Percentiles rank a stretch among this genome's conserved stretches.
phyloP scores from a whole-genome alignment of 2,797 vertebrate species.

The Notamacropus eugenii region DNA sequence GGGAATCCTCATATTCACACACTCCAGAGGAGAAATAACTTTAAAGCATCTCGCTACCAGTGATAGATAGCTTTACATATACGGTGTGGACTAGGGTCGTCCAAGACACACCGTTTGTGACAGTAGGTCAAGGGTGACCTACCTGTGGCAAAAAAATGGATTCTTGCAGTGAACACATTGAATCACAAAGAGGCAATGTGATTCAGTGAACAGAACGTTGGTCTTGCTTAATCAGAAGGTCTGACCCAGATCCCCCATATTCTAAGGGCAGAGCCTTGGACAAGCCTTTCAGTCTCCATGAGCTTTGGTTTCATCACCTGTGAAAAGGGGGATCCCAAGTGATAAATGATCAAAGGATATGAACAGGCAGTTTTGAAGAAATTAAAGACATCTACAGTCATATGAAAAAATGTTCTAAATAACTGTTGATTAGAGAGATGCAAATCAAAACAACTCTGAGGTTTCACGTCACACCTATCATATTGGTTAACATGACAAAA shows the following conservation, averaged over 20 bases:
- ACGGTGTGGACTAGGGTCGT: not conserved
- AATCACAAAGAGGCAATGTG: not conserved
- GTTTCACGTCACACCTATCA: too few species aligned
- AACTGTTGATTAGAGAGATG: too few species aligned
- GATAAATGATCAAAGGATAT: too few species aligned
- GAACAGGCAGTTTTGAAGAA: too few species aligned
- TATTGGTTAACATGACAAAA: too few species aligned
- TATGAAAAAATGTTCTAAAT: too few species aligned
- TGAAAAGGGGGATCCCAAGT: not conserved
- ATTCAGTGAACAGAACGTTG: not conserved
- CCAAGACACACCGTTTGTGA: not conserved
- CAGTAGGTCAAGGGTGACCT: too few species aligned
- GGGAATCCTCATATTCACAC: not conserved
- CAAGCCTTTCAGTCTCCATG: not conserved
- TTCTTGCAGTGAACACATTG: not conserved
- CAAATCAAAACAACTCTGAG: too few species aligned
- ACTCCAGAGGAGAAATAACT: too few species aligned
- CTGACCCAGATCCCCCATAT: not conserved
- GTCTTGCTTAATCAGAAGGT: too few species aligned
- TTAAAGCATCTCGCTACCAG: not conserved
- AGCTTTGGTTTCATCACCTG: not conserved
- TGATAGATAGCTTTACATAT: not conserved
- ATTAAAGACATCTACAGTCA: too few species aligned
- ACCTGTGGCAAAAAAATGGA: too few species aligned
- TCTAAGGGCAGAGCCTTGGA: not conserved